Percentiles rank a stretch among this genome's conserved stretches.
Evolutionary conservation across 2,888 invertebrate species (phyloP).

Genomic region (Abrostola tripartita): DNA sequence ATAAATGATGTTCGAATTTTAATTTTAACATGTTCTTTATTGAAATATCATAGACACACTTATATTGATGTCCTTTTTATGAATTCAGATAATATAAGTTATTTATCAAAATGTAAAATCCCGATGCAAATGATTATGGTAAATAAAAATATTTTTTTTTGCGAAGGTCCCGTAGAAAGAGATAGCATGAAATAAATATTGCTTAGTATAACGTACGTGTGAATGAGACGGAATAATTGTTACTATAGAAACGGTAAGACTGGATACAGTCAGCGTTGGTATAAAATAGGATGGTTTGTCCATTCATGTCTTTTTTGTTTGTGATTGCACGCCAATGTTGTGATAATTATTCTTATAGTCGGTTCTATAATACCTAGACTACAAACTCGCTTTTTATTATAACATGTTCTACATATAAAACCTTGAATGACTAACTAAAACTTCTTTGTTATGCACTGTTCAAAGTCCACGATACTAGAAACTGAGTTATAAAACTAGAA

Average conservation of each 20-base stretch:
- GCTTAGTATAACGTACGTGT: background rate
- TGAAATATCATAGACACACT: background rate
- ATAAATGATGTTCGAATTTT: constrained; percentile 12
- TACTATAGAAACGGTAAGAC: background rate
- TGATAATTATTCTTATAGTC: background rate
- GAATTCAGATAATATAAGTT: background rate
- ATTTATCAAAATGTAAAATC: background rate
- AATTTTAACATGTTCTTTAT: background rate
- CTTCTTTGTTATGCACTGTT: background rate
- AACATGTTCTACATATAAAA: background rate
- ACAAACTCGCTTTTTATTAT: constrained; percentile 4
- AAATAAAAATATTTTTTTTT: background rate
- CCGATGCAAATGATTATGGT: background rate
- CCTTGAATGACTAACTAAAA: background rate
- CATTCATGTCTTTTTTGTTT: background rate
- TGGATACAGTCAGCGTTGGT: constrained; percentile 1
- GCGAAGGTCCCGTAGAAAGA: constrained; percentile 1
- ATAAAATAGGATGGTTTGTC: background rate
- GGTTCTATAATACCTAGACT: too few relatives aligned
- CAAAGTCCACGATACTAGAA: background rate
- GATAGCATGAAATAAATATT: background rate
- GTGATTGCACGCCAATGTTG: constrained; percentile 2
- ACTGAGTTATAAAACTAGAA: background rate
- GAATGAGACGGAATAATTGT: constrained; percentile 3
- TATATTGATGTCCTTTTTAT: background rate